Conservation (phyloP, 2,888 invertebrate species). For the Neocrepidodera transversa region DNA sequence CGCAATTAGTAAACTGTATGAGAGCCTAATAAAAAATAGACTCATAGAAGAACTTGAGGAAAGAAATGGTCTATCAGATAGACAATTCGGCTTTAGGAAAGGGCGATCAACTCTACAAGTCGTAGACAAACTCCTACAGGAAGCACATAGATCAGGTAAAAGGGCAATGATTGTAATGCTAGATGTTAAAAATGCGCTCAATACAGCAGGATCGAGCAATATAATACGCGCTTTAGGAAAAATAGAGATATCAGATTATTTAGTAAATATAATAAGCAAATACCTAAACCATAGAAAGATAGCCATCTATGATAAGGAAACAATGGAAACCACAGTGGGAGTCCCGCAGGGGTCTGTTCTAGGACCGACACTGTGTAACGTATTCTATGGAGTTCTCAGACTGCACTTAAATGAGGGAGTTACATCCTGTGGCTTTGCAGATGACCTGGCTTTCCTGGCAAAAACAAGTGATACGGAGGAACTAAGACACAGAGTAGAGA, state of each 20-base stretch:
- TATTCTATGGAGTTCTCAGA: neutral
- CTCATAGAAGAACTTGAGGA: conserved; percentile 8
- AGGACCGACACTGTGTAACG: too few relatives aligned
- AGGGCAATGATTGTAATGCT: conserved; percentile 7
- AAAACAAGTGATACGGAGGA: neutral
- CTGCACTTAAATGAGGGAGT: too few relatives aligned
- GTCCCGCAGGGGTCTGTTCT: conserved; percentile 4
- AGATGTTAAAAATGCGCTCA: conserved; percentile 23
- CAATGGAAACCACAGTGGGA: neutral
- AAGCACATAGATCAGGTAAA: neutral
- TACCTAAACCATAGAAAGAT: conserved; percentile 10
- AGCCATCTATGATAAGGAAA: neutral
- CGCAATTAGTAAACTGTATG: conserved; percentile 18
- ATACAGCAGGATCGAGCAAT: conserved; percentile 10
- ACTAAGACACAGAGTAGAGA: neutral
- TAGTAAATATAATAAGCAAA: conserved; percentile 4
- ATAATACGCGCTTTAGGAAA: neutral
- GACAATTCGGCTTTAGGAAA: conserved; percentile 23
- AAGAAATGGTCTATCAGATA: neutral
- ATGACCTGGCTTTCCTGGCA: neutral
- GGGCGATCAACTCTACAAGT: conserved; percentile 17
- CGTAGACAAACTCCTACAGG: neutral
- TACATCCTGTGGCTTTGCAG: neutral
- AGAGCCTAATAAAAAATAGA: conserved; percentile 20
- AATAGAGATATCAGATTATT: conserved; percentile 5